Base-by-base conservation (phyloP, 2,113 vertebrate genomes). In the Sorex araneus region DNA sequence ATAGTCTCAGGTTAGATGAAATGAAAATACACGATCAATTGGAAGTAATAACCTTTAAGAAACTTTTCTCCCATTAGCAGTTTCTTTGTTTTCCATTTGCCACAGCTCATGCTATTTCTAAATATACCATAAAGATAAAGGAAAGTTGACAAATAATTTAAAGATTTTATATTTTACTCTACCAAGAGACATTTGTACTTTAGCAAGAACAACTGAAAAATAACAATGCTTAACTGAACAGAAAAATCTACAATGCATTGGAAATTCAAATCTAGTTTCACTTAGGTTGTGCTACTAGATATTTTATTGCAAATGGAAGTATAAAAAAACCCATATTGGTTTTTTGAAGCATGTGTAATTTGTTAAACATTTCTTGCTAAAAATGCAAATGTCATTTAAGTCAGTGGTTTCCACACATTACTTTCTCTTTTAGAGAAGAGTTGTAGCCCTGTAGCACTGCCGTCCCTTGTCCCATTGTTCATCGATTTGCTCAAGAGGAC, bases 151-250 rank as follows among this genome's bases (percentile, higher is more conserved):
- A n/a, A 30, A n/a, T n/a, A 30, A 69, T 16, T 69, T 69, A 32
- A 15, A n/a, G 30, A 69, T n/a, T 69, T 32, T 69, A 69, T 15
- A 69, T 32, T 69, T 69, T 15, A 69, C 13, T 15, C 66, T n/a
- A n/a, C n/a, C n/a, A 69, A 88, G 34, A 34, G 66, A 84, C 32
- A 54, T 54, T 4, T 54, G 4, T 74, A 57, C 63, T 34, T 76
- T 45, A 88, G 23, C 60, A 76, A 47, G 63, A 50, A 85, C 23
- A 80, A 36, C 8, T 45, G 43, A 83, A 90, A 86, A 40, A 71
- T 43, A 19, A 23, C 57, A 57, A 57, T 34, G 28, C 18, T 28
- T 69, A 90, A 36, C 13, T 25, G 6, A 34, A 78, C 15, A 71
- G 30, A 77, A 84, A 66, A 74, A 63, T 64, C 23, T 16, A n/a